Evolutionary conservation across 2,113 vertebrate genomes (phyloP).

Genomic region (Silurus asotus): DNA sequence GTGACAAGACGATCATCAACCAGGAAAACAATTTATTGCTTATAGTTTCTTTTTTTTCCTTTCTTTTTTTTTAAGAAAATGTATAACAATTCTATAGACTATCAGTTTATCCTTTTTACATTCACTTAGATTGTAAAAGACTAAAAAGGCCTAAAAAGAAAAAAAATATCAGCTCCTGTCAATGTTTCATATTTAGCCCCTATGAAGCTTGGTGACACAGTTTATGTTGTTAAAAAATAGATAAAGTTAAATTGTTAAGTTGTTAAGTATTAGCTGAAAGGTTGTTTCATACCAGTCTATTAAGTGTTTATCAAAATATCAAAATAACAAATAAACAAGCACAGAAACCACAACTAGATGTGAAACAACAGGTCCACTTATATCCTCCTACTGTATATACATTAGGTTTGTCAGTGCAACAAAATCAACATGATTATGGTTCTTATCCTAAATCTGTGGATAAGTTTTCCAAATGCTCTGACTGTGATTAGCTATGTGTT

Average conservation of each 20-base stretch:
- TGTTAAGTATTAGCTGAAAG: neutral
- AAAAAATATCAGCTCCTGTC: neutral
- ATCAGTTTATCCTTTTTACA: neutral
- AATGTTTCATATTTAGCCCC: neutral
- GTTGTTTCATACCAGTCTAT: neutral
- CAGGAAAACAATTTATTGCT: neutral
- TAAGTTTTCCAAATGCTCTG: slow-evolving; percentile 59
- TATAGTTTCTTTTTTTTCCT: neutral
- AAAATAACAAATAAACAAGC: neutral
- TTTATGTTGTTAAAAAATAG: neutral
- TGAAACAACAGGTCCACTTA: slow-evolving; percentile 28
- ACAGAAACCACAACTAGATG: neutral
- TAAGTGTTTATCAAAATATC: neutral
- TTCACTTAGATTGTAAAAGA: neutral
- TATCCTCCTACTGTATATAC: slow-evolving; percentile 54
- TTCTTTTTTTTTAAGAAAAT: neutral
- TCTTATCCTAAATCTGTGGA: slow-evolving; percentile 63
- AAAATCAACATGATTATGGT: slow-evolving; percentile 66
- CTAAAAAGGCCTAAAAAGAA: too few species aligned
- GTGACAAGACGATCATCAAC: neutral
- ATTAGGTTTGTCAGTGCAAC: slow-evolving; percentile 65
- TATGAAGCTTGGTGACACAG: neutral
- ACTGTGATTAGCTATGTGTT: slow-evolving; percentile 53
- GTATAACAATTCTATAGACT: neutral
- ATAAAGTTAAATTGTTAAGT: neutral